phyloP scores from a whole-genome alignment of 1,140 invertebrate species.

The Lepidurus apus region DNA sequence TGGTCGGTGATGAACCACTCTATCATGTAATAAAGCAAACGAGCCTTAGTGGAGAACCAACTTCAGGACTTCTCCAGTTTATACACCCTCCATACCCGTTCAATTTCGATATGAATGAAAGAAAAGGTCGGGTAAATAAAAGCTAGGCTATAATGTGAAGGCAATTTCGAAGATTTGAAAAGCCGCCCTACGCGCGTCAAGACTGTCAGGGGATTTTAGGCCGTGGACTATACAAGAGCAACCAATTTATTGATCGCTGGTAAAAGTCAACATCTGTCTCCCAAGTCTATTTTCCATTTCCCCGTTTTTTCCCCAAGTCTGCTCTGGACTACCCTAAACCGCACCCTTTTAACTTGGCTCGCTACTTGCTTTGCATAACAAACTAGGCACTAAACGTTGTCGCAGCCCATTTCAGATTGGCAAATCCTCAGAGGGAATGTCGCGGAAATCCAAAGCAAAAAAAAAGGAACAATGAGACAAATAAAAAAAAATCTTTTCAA shows the following conservation, averaged over 20 bases:
- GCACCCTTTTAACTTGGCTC: background rate
- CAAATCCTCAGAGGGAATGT: background rate
- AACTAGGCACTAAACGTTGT: conserved; percentile 7
- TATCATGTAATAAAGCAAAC: background rate
- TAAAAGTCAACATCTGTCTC: conserved; percentile 19
- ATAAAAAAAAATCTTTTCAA: background rate
- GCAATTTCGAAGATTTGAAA: background rate
- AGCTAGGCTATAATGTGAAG: background rate
- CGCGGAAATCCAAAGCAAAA: background rate
- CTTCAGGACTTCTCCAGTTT: background rate
- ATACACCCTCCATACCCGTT: background rate
- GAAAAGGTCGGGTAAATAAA: background rate
- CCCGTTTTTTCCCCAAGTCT: background rate
- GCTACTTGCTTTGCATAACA: conserved; percentile 2
- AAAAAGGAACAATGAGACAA: background rate
- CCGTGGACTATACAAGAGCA: too few relatives aligned
- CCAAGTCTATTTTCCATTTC: conserved; percentile 13
- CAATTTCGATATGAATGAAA: background rate
- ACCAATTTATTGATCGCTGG: background rate
- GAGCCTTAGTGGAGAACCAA: background rate
- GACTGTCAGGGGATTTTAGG: background rate
- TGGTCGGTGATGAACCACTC: conserved; percentile 8
- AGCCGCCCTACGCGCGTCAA: background rate
- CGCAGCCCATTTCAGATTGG: background rate
- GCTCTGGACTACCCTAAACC: background rate